Conservation (phyloP, 2,113 vertebrate genomes). For the Poecile atricapillus region DNA sequence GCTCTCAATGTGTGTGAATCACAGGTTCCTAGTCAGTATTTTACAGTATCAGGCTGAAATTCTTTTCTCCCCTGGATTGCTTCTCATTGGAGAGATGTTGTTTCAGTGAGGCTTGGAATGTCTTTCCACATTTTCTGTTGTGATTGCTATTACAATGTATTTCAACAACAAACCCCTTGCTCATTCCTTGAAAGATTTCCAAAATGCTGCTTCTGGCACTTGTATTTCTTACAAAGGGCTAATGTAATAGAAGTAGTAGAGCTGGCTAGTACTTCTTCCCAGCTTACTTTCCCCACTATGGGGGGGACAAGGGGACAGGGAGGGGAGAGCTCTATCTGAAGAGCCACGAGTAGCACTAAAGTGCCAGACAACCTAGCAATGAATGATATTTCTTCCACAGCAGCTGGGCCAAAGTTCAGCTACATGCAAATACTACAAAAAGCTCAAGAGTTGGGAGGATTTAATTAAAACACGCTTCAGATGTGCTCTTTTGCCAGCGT, state of each 20-base stretch:
- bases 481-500: neutral
- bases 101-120: neutral
- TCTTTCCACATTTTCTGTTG: neutral
- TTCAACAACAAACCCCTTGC: neutral
- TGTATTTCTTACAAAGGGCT: neutral
- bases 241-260: neutral
- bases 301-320: neutral
- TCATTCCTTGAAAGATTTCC: neutral
- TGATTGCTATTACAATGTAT: neutral
- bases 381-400: neutral
- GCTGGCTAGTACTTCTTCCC: neutral
- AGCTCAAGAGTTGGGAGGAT: neutral
- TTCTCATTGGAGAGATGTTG: neutral
- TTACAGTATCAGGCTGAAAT: neutral
- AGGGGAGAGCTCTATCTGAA: neutral
- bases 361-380: neutral
- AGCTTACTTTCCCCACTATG: neutral
- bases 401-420: neutral
- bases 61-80: neutral
- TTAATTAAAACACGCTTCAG: conserved; percentile 15
- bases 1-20: neutral
- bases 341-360: neutral
- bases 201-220: neutral
- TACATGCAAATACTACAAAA: neutral
- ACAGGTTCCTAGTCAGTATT: neutral